These are phyloP conservation scores for Aleiodes testaceus DNA, from an alignment of 2,888 invertebrate genomes.

Conservation along the genomic window DNA sequence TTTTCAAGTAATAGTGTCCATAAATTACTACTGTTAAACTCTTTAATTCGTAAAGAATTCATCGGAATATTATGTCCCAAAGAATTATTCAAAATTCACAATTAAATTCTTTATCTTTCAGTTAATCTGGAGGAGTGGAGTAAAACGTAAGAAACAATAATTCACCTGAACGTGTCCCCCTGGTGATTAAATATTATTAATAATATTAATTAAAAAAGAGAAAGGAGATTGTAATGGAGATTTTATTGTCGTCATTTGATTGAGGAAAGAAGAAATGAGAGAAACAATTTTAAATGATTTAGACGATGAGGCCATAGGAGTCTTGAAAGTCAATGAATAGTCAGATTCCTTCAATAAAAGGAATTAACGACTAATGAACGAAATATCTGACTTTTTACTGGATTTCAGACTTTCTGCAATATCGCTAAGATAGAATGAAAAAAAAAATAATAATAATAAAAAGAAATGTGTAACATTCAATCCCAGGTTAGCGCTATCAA, in stretches of 20 bases:
- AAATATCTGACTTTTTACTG: slow-evolving; percentile 47
- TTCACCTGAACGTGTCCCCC: slow-evolving; percentile 24
- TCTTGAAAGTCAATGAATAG: slow-evolving; percentile 57
- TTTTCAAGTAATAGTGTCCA: background rate
- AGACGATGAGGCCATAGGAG: slow-evolving; percentile 58
- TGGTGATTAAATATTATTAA: slow-evolving; percentile 8
- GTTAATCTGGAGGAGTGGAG: slow-evolving; percentile 70
- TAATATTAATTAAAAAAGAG: slow-evolving; percentile 41
- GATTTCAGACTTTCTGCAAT: slow-evolving; percentile 63
- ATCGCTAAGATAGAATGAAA: slow-evolving; percentile 59
- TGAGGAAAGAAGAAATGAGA: slow-evolving; percentile 62
- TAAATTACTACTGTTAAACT: background rate
- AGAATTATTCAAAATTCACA: slow-evolving; percentile 23
- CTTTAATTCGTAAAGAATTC: background rate
- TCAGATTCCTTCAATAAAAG: slow-evolving; percentile 47
- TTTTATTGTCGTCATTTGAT: slow-evolving; percentile 68
- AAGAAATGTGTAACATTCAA: slow-evolving; percentile 58
- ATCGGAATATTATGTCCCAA: too few relatives aligned
- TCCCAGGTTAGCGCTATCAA: slow-evolving; percentile 68
- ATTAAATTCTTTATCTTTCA: slow-evolving; percentile 57
- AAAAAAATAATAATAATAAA: too few relatives aligned
- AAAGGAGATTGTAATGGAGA: slow-evolving; percentile 51
- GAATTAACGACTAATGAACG: slow-evolving; percentile 46
- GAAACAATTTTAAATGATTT: slow-evolving; percentile 41
- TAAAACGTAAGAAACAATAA: slow-evolving; percentile 47